Percentiles rank a stretch among this genome's conserved stretches.
phyloP scores from a whole-genome alignment of 2,797 vertebrate species.

The Falco berigora region DNA sequence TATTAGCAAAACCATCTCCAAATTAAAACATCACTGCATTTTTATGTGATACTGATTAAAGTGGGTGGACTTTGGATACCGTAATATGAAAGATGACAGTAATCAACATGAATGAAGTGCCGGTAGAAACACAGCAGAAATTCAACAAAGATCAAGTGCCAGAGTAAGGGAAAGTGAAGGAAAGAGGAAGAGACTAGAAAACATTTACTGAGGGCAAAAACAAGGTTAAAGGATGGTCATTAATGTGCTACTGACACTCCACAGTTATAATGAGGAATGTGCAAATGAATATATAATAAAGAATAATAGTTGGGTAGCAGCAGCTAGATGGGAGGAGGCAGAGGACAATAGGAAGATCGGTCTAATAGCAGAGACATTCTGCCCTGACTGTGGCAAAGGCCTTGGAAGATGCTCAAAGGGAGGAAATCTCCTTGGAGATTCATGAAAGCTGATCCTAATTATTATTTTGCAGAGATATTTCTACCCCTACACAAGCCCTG shows the following conservation, averaged over 20 bases:
- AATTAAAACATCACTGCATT: not conserved
- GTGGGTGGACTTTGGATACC: not conserved
- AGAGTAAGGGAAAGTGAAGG: not conserved
- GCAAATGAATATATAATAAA: not conserved
- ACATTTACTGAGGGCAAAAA: not conserved
- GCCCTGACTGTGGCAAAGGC: not conserved
- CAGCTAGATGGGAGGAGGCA: not conserved
- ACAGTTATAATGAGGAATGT: not conserved
- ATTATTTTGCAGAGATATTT: not conserved
- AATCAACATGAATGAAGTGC: not conserved
- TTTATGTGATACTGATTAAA: not conserved
- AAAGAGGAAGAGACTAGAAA: not conserved
- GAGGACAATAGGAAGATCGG: not conserved
- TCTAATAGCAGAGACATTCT: not conserved
- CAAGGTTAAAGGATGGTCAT: not conserved
- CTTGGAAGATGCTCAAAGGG: not conserved
- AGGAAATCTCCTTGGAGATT: constrained; percentile 17
- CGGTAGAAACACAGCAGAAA: not conserved
- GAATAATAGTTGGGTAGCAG: not conserved
- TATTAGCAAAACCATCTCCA: not conserved
- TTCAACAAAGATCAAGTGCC: not conserved
- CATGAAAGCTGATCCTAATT: not conserved
- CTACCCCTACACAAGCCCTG: not conserved
- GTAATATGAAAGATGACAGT: not conserved
- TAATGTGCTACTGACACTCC: not conserved